These are phyloP conservation scores for Conus betulinus DNA, from an alignment of 1,140 invertebrate species.

Conservation along the genomic window DNA sequence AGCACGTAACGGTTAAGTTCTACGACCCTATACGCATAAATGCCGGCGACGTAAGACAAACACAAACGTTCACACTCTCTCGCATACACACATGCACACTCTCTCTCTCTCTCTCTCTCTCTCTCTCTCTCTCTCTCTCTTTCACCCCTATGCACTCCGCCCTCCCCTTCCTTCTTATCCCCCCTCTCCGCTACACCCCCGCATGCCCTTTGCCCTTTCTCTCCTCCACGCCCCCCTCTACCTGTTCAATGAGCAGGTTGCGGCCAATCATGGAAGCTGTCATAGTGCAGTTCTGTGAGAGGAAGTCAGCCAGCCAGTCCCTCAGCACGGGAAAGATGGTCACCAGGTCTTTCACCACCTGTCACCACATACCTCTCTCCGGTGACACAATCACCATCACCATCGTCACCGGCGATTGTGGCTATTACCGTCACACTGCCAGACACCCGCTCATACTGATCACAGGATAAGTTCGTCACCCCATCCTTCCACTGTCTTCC, in stretches of 20 bases:
- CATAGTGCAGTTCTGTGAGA: slow-evolving; percentile 74
- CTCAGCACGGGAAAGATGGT: slow-evolving; percentile 73
- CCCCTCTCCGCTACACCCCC: not conserved
- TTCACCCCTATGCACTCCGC: too few relatives aligned
- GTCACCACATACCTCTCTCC: slow-evolving; percentile 9
- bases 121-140: too few relatives aligned
- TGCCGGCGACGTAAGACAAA: too few relatives aligned
- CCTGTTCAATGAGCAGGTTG: slow-evolving; percentile 73
- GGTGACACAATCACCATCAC: not conserved
- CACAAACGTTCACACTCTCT: too few relatives aligned
- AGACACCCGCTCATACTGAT: too few relatives aligned
- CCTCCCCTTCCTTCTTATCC: not conserved
- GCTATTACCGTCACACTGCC: too few relatives aligned
- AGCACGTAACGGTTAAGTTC: too few relatives aligned
- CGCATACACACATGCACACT: too few relatives aligned
- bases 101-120: too few relatives aligned
- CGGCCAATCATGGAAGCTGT: slow-evolving; percentile 71
- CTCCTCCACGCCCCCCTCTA: slow-evolving; percentile 22
- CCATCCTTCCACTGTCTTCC: too few relatives aligned
- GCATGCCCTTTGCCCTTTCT: not conserved
- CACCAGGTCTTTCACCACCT: slow-evolving; percentile 71
- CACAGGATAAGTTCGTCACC: too few relatives aligned
- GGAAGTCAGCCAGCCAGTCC: slow-evolving; percentile 75
- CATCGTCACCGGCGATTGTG: not conserved
- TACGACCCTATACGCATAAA: too few relatives aligned